Evolutionary conservation across 2,113 vertebrate genomes (phyloP).

Genomic region (Oryzias woworae): DNA sequence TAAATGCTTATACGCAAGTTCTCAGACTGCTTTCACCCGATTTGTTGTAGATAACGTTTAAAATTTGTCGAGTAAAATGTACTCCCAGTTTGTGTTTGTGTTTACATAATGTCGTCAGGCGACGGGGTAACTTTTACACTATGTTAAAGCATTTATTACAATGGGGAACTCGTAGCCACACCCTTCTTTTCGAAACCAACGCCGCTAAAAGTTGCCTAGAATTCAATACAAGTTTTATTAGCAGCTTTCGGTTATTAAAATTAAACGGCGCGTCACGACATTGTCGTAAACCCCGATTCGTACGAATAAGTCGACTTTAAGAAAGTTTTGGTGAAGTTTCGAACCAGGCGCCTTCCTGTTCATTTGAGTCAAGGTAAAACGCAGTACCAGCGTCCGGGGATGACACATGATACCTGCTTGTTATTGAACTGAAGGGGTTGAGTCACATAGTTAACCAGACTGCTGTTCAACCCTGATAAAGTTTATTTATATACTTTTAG

Average conservation of each 20-base stretch:
- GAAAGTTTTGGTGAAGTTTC: background rate
- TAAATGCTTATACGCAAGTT: constrained; percentile 36
- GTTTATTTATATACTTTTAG: too few species aligned
- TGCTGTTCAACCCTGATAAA: too few species aligned
- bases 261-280: accelerated
- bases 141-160: constrained; percentile 1
- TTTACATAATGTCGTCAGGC: too few species aligned
- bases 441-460: background rate
- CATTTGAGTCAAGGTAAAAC: constrained; percentile 9
- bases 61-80: too few species aligned
- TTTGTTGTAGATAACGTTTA: background rate
- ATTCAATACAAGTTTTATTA: background rate
- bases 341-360: background rate
- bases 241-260: background rate
- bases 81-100: too few species aligned
- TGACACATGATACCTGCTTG: constrained; percentile 15
- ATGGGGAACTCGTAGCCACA: constrained; percentile 67
- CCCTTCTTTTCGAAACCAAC: constrained; percentile 68
- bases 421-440: background rate
- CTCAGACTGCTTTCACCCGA: constrained; percentile 1
- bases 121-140: constrained; percentile 1
- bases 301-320: too few species aligned
- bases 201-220: constrained; percentile 33
- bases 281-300: too few species aligned
- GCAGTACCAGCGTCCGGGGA: constrained; percentile 2